Base-by-base conservation (phyloP, 1,140 invertebrate species). In the Chlorops oryzae region DNA sequence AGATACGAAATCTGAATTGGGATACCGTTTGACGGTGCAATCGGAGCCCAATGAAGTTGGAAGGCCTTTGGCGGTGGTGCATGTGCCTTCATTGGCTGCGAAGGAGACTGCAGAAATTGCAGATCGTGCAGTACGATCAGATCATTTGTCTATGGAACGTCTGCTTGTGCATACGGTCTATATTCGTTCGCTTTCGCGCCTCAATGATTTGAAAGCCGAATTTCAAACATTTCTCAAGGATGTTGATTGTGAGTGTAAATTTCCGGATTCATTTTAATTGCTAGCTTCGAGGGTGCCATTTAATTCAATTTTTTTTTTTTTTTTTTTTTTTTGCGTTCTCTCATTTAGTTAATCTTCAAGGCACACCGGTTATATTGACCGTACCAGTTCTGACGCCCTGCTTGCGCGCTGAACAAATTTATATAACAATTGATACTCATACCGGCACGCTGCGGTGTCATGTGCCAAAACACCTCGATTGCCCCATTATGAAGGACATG, bases 81-180 rank as follows among this genome's bases (percentile, higher is more conserved):
- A 98, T 73, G 80, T 88, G 25, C 94, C 94, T 2, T 85, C 88
- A 4, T 77, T 97, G 54, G 81, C 85, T 40, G 81, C 80, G 34
- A 86, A 68, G 40, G 70, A 70, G 34, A 65, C 69, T 0, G 59
- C 68, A 21, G 87, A 91, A 74, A 85, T 88, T 45, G 86, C 87
- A 22, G 85, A 90, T 58, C 75, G 85, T 56, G 87, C 87, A 4
- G 83, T 92, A 40, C 80, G 85, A 43, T 90, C 88, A 24, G 91
- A 95, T 72, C 83, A 90, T 55, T 76, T 97, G 2, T 96, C 92
- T 2, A 90, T 98, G 81, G 93, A 97, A 75, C 84, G 90, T 38
- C 75, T 98, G 38, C 75, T 98, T n/a, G 92, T 96, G n/a, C 91
- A 96, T 62, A 98, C 94, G 0, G 94, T 98, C 62, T 94, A 97